A percentile compares a stretch with the other conserved stretches of the same genome.
phyloP scores from a whole-genome alignment of 2,888 invertebrate species.

The Spodoptera littoralis region DNA sequence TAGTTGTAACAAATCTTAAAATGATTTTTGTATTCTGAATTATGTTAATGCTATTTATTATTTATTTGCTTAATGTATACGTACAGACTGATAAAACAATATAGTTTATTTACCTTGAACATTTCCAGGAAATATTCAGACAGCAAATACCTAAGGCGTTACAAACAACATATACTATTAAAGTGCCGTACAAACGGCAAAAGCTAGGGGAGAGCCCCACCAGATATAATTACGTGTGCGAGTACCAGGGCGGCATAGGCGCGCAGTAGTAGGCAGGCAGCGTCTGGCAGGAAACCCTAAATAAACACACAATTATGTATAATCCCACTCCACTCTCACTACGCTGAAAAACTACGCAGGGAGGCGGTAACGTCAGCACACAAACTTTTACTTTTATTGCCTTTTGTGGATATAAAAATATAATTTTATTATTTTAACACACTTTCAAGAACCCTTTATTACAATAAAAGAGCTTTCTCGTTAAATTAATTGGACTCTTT shows the following conservation, averaged over 20 bases:
- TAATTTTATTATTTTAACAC: constrained; percentile 46
- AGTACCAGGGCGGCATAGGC: constrained; percentile 71
- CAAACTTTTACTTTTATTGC: constrained; percentile 34
- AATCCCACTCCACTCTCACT: constrained; percentile 72
- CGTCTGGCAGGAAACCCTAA: constrained; percentile 76
- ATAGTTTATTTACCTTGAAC: constrained; percentile 16
- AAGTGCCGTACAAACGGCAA: constrained; percentile 30
- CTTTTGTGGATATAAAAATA: constrained; percentile 19
- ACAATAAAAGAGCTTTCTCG: constrained; percentile 16
- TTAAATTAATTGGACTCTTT: constrained; percentile 20
- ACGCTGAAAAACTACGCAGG: constrained; percentile 70
- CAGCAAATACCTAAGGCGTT: constrained; percentile 37
- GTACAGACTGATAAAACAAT: background rate
- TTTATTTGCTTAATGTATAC: no score
- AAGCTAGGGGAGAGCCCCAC: constrained; percentile 55
- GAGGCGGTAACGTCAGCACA: constrained; percentile 65
- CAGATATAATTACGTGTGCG: constrained; percentile 72
- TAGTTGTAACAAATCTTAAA: no score
- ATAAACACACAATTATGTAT: constrained; percentile 79
- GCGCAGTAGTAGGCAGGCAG: constrained; percentile 61
- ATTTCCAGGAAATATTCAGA: constrained; percentile 31
- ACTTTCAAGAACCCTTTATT: constrained; percentile 22
- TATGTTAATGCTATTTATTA: no score
- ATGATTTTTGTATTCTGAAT: no score
- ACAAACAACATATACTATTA: constrained; percentile 32